Percentiles rank a stretch among this genome's conserved stretches.
These are phyloP conservation scores for Palythoa grandiflora DNA, from an alignment of 92 coral and sea anemone genomes.

Conservation along the genomic window DNA sequence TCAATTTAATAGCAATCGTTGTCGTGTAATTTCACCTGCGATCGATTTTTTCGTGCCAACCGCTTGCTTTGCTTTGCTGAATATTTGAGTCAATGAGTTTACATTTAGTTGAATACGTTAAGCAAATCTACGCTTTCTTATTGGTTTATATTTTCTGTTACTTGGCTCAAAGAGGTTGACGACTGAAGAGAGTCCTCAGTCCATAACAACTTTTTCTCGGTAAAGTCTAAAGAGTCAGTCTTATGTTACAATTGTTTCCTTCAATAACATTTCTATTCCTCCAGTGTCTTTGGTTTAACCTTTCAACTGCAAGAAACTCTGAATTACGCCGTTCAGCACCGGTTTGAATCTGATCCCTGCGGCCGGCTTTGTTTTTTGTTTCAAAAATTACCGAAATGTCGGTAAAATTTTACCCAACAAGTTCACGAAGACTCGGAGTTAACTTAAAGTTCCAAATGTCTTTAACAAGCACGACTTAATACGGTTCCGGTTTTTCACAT, in stretches of 20 bases:
- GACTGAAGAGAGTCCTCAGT: background rate
- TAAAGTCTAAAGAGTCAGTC: background rate
- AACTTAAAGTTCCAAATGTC: background rate
- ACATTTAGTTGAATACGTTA: conserved; percentile 25
- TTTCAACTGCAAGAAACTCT: background rate
- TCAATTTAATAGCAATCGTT: background rate
- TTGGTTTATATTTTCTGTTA: conserved; percentile 12
- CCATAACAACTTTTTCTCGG: background rate
- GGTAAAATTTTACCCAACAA: background rate
- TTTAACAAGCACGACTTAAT: background rate
- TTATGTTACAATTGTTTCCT: background rate
- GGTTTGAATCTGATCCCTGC: background rate
- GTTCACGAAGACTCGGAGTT: background rate
- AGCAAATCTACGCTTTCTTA: background rate
- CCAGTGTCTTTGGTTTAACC: conserved; percentile 7
- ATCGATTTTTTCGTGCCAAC: background rate
- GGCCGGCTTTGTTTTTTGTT: background rate
- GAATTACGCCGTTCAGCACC: background rate
- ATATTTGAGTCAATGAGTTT: conserved; percentile 1
- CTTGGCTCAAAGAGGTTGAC: background rate
- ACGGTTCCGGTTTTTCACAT: background rate
- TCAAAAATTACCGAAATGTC: background rate
- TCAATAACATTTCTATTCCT: background rate
- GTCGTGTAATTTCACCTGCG: conserved; percentile 8
- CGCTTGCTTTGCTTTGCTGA: background rate